Conservation (phyloP, 2,888 invertebrate species). For the Erannis defoliaria region DNA sequence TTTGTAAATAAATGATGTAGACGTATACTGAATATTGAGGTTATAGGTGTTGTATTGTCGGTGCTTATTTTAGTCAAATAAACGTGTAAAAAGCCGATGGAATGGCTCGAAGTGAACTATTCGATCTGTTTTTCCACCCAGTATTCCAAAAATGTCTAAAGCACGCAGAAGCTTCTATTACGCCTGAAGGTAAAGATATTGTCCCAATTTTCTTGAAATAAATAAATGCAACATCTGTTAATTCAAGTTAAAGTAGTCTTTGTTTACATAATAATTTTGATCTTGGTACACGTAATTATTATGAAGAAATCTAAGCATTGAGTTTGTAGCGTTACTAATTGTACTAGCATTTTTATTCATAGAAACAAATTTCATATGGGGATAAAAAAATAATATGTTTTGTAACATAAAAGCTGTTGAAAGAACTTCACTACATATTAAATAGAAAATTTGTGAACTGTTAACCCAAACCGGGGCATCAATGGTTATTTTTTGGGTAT, state of each 20-base stretch:
- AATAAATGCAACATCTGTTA: conserved; percentile 3
- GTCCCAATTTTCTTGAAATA: background rate
- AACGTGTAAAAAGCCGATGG: conserved; percentile 58
- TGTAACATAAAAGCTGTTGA: too few species aligned
- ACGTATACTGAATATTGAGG: conserved; percentile 67
- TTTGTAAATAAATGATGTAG: conserved; percentile 52
- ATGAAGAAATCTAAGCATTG: background rate
- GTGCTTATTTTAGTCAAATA: conserved; percentile 66
- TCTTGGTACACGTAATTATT: background rate
- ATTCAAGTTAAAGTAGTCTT: background rate
- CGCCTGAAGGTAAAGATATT: conserved; percentile 71
- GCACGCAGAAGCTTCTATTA: conserved; percentile 76
- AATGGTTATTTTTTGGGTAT: too few species aligned
- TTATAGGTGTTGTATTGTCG: conserved; percentile 71
- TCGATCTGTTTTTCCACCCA: conserved; percentile 85
- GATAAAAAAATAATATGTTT: too few species aligned
- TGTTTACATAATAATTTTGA: background rate
- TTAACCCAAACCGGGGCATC: too few species aligned
- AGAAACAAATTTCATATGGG: too few species aligned
- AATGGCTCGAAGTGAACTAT: conserved; percentile 84
- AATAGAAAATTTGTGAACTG: too few species aligned
- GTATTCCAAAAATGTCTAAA: conserved; percentile 85
- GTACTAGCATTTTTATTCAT: too few species aligned
- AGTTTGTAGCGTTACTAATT: background rate
- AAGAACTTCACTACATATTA: too few species aligned